Evolutionary conservation across 2,797 vertebrate species (phyloP).

Genomic region (Mionectes olivaceus): DNA sequence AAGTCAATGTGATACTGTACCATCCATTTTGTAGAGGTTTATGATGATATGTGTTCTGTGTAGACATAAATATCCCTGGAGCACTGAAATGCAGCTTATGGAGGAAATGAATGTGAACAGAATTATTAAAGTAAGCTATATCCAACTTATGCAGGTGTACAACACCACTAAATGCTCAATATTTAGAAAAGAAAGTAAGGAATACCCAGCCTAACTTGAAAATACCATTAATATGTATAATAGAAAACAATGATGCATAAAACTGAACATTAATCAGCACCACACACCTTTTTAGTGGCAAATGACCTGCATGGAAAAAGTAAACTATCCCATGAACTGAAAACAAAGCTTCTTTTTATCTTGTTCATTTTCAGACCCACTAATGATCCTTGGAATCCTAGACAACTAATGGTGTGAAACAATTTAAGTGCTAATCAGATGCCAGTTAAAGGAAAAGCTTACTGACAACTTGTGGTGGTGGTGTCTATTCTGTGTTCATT

Average conservation of each 20-base stretch:
- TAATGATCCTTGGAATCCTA: constrained; percentile 3
- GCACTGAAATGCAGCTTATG: background rate
- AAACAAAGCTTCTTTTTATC: constrained; percentile 23
- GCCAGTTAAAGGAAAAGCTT: background rate
- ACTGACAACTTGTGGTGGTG: background rate
- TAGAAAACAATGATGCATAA: background rate
- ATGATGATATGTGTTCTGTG: background rate
- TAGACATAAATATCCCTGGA: background rate
- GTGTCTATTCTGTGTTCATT: background rate
- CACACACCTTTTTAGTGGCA: background rate
- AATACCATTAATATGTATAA: background rate
- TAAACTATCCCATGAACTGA: background rate
- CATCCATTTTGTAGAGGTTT: background rate
- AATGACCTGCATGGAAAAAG: background rate
- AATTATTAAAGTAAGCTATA: background rate
- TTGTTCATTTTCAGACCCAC: background rate
- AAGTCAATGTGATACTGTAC: background rate
- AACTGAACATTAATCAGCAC: constrained; percentile 13
- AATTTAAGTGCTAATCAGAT: constrained; percentile 25
- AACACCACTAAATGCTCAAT: background rate
- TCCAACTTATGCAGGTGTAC: background rate
- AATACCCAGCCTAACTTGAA: background rate
- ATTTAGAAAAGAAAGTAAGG: background rate
- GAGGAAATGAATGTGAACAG: background rate
- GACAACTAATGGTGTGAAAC: background rate